Percentiles rank a stretch among this genome's conserved stretches.
These are phyloP conservation scores for Drosophila seguyi DNA, from an alignment of 1,140 invertebrate species.

Conservation along the genomic window DNA sequence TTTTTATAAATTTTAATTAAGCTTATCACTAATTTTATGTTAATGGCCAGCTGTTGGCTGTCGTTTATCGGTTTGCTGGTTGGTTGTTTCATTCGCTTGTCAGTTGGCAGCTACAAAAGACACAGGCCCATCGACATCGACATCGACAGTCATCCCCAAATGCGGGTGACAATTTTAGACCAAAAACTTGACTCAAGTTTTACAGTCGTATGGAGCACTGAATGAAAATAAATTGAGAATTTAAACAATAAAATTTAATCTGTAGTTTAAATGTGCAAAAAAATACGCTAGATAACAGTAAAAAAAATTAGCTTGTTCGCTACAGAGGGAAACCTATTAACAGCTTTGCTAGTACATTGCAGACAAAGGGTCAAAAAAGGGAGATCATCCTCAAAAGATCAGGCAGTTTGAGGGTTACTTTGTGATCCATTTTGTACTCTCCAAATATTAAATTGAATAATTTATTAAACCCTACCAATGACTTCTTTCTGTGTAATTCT, in stretches of 20 bases:
- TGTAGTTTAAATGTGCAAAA: not conserved
- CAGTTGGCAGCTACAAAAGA: slow-evolving; percentile 40
- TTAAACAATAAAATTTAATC: too few relatives aligned
- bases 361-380: not conserved
- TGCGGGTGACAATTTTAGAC: slow-evolving; percentile 68
- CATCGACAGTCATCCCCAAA: slow-evolving; percentile 28
- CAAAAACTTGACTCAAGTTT: slow-evolving; percentile 24
- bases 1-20: slow-evolving; percentile 78
- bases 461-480: not conserved
- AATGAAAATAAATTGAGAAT: not conserved
- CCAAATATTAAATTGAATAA: too few relatives aligned
- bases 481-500: not conserved
- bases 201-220: slow-evolving; percentile 8
- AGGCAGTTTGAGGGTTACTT: not conserved
- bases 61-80: slow-evolving; percentile 29
- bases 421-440: too few relatives aligned
- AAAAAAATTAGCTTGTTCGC: too few relatives aligned
- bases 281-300: too few relatives aligned
- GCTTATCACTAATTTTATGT: slow-evolving; percentile 80
- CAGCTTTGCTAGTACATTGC: not conserved
- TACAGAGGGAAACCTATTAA: too few relatives aligned
- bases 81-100: slow-evolving; percentile 24
- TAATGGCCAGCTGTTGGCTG: slow-evolving; percentile 73
- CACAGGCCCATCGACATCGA: slow-evolving; percentile 20
- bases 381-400: not conserved